phyloP scores from a whole-genome alignment of 2,888 invertebrate species.

The Harmothoe impar region DNA sequence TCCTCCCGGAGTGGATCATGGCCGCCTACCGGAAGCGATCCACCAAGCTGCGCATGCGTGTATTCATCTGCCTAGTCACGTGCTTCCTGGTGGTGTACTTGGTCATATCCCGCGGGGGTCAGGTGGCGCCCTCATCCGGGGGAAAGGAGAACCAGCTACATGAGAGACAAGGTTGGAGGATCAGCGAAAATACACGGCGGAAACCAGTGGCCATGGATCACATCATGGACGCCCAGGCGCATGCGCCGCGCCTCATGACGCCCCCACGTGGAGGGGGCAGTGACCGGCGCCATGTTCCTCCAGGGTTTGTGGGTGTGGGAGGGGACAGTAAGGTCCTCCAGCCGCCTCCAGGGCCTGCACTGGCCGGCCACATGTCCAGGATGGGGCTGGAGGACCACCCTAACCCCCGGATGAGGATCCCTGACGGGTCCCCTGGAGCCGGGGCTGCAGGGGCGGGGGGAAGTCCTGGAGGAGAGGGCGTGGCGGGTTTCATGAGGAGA shows the following conservation, averaged over 20 bases:
- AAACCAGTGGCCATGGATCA: conserved; percentile 13
- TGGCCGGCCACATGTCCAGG: not conserved
- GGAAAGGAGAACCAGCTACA: not conserved
- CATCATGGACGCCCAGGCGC: not conserved
- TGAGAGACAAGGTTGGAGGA: not conserved
- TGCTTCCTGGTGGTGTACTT: conserved; percentile 27
- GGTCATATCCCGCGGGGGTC: not conserved
- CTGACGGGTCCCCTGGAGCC: not conserved
- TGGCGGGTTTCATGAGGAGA: not conserved
- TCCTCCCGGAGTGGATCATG: conserved; percentile 27
- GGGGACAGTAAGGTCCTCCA: conserved; percentile 7
- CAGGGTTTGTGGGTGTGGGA: conserved; percentile 50
- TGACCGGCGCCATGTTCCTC: not conserved
- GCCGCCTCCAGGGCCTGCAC: conserved; percentile 43
- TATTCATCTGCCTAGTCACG: not conserved
- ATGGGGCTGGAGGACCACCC: conserved; percentile 13
- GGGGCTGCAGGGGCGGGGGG: not conserved
- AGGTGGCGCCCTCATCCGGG: not conserved
- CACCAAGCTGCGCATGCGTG: conserved; percentile 51
- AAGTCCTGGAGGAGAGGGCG: not conserved
- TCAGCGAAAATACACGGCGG: not conserved
- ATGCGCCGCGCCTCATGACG: conserved; percentile 41
- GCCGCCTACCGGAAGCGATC: conserved; percentile 20
- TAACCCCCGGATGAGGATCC: conserved; percentile 32
- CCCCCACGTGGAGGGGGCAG: not conserved